These are phyloP conservation scores for Coleophora flavipennella DNA, from an alignment of 2,888 invertebrate species.

Conservation along the genomic window DNA sequence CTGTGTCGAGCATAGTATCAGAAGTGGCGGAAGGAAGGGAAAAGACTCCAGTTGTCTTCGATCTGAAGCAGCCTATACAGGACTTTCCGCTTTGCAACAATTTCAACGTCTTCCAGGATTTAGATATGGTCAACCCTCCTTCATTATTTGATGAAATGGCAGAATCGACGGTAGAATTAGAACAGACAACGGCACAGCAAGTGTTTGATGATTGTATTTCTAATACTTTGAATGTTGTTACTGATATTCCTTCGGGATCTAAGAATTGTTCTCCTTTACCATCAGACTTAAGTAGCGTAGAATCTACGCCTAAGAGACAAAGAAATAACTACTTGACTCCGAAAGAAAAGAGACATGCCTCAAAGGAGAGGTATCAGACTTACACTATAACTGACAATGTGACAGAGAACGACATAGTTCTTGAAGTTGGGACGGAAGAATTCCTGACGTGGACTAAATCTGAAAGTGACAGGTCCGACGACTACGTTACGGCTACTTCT, in stretches of 20 bases:
- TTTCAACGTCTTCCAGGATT: constrained; percentile 67
- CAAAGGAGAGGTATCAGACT: constrained; percentile 86
- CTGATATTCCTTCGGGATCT: constrained; percentile 67
- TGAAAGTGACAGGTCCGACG: constrained; percentile 54
- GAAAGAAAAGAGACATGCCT: constrained; percentile 81
- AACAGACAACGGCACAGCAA: constrained; percentile 66
- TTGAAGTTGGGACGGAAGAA: constrained; percentile 44
- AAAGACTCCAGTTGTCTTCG: constrained; percentile 65
- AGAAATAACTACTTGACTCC: constrained; percentile 75
- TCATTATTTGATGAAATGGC: constrained; percentile 81
- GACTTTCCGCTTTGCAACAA: constrained; percentile 60
- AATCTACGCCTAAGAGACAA: constrained; percentile 81
- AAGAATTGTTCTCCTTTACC: constrained; percentile 76
- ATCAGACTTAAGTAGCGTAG: constrained; percentile 82
- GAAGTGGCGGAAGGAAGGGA: constrained; percentile 78
- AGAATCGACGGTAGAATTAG: constrained; percentile 70
- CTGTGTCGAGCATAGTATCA: constrained; percentile 86
- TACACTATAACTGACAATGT: constrained; percentile 80
- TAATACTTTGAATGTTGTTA: constrained; percentile 70
- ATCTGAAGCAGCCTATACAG: constrained; percentile 69
- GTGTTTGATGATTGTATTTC: constrained; percentile 75
- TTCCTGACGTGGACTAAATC: constrained; percentile 61
- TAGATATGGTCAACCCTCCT: constrained; percentile 81
- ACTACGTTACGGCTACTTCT: constrained; percentile 43
- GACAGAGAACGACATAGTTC: constrained; percentile 35